A percentile compares a stretch with the other conserved stretches of the same genome.
These are phyloP conservation scores for Cordilura impudica DNA, from an alignment of 2,888 invertebrate species.

Conservation along the genomic window DNA sequence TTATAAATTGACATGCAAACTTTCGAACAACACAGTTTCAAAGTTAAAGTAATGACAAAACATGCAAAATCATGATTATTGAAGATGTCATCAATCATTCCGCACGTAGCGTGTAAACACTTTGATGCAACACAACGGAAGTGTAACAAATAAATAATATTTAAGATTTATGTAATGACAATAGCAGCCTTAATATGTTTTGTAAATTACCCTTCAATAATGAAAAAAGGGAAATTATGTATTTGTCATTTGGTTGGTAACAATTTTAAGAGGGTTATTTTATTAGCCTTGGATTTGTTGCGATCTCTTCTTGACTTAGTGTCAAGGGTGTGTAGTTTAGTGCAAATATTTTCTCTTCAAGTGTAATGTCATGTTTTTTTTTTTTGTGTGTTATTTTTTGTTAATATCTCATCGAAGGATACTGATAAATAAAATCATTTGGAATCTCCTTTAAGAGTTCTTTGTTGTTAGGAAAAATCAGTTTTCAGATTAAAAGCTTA, in stretches of 20 bases:
- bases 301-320: no score
- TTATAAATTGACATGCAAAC: neutral
- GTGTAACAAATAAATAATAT: conserved; percentile 45
- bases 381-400: no score
- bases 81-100: conserved; percentile 56
- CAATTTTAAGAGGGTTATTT: neutral
- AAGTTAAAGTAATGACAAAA: conserved; percentile 50
- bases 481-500: no score
- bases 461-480: no score
- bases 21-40: conserved; percentile 10
- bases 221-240: neutral
- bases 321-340: no score
- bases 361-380: no score
- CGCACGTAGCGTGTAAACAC: conserved; percentile 19
- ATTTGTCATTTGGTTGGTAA: neutral
- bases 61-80: conserved; percentile 59
- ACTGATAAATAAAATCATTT: no score
- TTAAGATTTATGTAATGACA: conserved; percentile 46
- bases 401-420: no score
- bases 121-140: conserved; percentile 36
- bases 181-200: conserved; percentile 34
- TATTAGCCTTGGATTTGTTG: no score
- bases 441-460: no score
- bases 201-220: neutral
- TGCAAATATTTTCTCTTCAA: no score